phyloP scores from a whole-genome alignment of 2,113 vertebrate genomes.

The Ondatra zibethicus region DNA sequence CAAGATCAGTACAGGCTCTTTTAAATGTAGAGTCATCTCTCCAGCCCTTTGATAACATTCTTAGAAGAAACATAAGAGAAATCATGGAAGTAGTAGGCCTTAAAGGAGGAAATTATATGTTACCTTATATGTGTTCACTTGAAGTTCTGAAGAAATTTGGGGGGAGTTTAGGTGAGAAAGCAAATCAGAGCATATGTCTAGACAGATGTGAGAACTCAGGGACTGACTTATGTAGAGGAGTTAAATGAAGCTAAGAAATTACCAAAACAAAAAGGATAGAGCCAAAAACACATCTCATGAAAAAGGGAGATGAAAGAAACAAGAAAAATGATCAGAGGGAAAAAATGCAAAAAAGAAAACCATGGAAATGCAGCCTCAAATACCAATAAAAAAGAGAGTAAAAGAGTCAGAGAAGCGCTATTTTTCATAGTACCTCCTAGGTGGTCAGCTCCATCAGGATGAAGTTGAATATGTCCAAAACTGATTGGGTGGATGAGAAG shows the following conservation, averaged over 20 bases:
- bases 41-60: neutral
- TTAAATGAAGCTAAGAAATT: neutral
- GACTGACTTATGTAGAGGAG: neutral
- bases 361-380: neutral
- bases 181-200: neutral
- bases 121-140: conserved; percentile 1
- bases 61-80: neutral
- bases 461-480: neutral
- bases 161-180: neutral
- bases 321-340: neutral
- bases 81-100: neutral
- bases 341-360: neutral
- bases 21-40: neutral
- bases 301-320: neutral
- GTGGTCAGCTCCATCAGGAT: neutral
- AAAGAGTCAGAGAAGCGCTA: neutral
- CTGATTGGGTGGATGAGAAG: neutral
- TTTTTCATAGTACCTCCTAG: neutral
- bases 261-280: neutral
- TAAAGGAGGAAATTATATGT: neutral
- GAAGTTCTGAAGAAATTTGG: conserved; percentile 34
- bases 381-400: neutral
- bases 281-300: neutral
- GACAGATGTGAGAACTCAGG: neutral
- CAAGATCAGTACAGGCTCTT: neutral